Conservation (phyloP, 2,888 invertebrate genomes). For the Machimus atricapillus region DNA sequence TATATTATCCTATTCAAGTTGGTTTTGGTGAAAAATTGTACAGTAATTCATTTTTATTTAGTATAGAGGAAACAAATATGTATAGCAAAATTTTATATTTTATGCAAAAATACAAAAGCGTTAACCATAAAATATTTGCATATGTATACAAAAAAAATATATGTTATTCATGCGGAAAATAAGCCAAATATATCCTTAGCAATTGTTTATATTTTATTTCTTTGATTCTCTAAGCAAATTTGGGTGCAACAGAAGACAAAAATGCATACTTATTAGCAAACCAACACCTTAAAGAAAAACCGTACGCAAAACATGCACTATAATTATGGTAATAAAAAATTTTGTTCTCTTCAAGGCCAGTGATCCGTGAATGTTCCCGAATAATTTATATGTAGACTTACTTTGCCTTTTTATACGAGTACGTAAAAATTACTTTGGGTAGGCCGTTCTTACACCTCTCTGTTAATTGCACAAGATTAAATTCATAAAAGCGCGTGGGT, state of each 20-base stretch:
- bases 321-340: not conserved
- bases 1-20: too few species aligned
- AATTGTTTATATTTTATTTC: too few species aligned
- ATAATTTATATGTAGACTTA: not conserved
- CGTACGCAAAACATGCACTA: not conserved
- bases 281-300: not conserved
- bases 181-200: too few species aligned
- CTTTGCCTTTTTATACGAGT: not conserved
- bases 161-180: too few species aligned
- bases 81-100: too few species aligned
- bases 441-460: not conserved
- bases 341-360: not conserved
- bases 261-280: not conserved
- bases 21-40: too few species aligned
- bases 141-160: too few species aligned
- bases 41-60: too few species aligned
- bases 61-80: too few species aligned
- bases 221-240: not conserved
- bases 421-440: not conserved
- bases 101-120: too few species aligned
- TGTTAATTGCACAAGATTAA: not conserved
- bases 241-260: not conserved
- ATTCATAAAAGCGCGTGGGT: not conserved
- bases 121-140: too few species aligned
- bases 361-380: not conserved